These are phyloP conservation scores for Agelaius phoeniceus DNA, from an alignment of 2,113 vertebrate genomes.

Conservation along the genomic window DNA sequence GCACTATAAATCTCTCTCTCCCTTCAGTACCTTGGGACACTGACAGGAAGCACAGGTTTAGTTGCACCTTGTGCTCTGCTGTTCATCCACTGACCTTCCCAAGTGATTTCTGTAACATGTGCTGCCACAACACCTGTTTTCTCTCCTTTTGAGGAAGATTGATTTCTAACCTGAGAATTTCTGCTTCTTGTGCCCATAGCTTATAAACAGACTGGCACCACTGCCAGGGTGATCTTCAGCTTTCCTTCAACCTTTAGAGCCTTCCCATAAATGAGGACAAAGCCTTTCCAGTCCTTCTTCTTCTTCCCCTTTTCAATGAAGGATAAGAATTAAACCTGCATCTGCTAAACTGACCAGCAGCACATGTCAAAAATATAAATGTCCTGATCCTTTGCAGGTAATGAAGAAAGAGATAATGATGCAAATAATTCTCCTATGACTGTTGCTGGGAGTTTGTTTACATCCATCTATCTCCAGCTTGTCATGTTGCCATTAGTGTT, in stretches of 20 bases:
- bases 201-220: not conserved
- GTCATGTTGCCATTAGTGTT: conserved; percentile 46
- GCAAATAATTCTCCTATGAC: conserved; percentile 14
- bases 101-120: not conserved
- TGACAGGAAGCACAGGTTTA: not conserved
- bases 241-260: not conserved
- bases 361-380: conserved; percentile 20
- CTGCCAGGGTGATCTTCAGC: not conserved
- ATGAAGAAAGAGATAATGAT: conserved; percentile 56
- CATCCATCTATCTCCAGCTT: conserved; percentile 33
- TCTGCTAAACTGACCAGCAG: conserved; percentile 22
- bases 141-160: not conserved
- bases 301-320: not conserved
- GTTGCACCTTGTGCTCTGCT: not conserved
- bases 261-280: not conserved
- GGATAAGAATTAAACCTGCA: not conserved
- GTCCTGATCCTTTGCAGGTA: conserved; percentile 16
- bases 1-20: not conserved
- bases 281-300: not conserved
- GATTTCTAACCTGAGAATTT: not conserved
- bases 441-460: conserved; percentile 22
- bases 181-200: not conserved
- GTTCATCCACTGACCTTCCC: not conserved
- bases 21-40: not conserved
- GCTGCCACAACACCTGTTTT: not conserved